Base-by-base conservation (phyloP, 2,797 vertebrate species). In the Pogonophryne albipinna region DNA sequence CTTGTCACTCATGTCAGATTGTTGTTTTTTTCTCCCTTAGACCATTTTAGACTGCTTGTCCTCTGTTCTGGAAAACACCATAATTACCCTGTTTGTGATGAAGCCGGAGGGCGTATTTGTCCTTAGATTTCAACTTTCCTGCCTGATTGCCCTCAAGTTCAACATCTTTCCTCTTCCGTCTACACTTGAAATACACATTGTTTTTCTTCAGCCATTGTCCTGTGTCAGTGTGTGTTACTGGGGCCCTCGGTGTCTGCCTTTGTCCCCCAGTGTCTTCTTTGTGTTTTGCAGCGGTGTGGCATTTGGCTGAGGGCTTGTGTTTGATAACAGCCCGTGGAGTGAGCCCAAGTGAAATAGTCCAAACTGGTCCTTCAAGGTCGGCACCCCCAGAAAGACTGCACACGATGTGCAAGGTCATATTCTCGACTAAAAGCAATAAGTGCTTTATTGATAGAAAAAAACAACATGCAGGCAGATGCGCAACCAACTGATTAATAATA, bases 391-490 rank as follows among this genome's bases (percentile, higher is more conserved):
- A 94, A 94, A 95, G 94, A 94, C 91, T 81, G 88, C 87, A 92
- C 91, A 91, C 91, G 91, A 75, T 55, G 65, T 87, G 85, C 95
- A 96, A 97, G 96, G 97, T 97, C 96, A 95, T 92, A 93, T 94
- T 93, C 92, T 91, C 89, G 93, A 95, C 95, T 96, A 94, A 96
- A 96, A 97, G 96, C 95, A 96, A 96, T 96, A 97, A 96, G 95
- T 96, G 95, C 95, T 97, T 96, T 97, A 97, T 96, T 96, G 96
- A 97, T 95, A 96, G 93, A 75, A 84, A 80, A 78, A 63, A 84
- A 87, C 78, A 90, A 84, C 92, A 92, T 92, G 87, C 90, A 90
- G 76, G 89, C 91, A 94, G 93, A 94, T 92, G 91, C 93, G 91
- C 92, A 91, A 91, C 82, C 83, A 88, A 92, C 87, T 94, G 89